A percentile compares a stretch with the other conserved stretches of the same genome.
Evolutionary conservation across 2,797 vertebrate species (phyloP).

Genomic region (Scleropages formosus): DNA sequence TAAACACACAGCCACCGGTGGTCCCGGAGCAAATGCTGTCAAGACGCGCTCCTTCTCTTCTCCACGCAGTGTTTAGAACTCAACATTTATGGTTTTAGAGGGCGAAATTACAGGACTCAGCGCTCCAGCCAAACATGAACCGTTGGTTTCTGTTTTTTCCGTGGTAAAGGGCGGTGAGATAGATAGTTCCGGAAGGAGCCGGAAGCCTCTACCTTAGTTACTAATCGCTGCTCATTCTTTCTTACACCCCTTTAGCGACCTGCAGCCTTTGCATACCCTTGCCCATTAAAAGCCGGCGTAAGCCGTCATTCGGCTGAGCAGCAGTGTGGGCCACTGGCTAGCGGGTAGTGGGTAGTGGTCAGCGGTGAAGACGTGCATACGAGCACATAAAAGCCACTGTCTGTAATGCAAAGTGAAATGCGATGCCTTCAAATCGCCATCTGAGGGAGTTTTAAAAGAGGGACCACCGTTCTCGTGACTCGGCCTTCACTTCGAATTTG

Average conservation of each 20-base stretch:
- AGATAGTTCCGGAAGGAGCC: constrained; percentile 36
- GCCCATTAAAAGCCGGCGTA: too few relatives aligned
- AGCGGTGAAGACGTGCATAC: too few relatives aligned
- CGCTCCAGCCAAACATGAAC: constrained; percentile 19
- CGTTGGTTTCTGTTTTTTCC: constrained; percentile 40
- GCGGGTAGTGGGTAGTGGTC: too few relatives aligned
- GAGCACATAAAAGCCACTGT: too few relatives aligned
- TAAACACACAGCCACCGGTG: constrained; percentile 22
- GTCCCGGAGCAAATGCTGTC: constrained; percentile 38
- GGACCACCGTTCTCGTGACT: background rate
- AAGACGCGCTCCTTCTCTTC: constrained; percentile 37
- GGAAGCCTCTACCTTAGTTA: constrained; percentile 31
- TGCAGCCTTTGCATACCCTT: too few relatives aligned
- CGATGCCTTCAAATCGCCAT: too few relatives aligned
- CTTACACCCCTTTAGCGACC: constrained; percentile 30
- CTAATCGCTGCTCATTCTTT: constrained; percentile 34
- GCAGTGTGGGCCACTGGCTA: too few relatives aligned
- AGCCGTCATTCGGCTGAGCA: too few relatives aligned
- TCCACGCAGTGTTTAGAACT: constrained; percentile 40
- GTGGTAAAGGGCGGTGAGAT: constrained; percentile 40
- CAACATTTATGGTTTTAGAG: constrained; percentile 43
- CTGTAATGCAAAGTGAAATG: too few relatives aligned
- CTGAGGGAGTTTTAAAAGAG: background rate
- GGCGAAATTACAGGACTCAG: constrained; percentile 33
- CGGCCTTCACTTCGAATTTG: background rate